Base-by-base conservation (phyloP, 2,797 vertebrate species). In the Spinus pinus region DNA sequence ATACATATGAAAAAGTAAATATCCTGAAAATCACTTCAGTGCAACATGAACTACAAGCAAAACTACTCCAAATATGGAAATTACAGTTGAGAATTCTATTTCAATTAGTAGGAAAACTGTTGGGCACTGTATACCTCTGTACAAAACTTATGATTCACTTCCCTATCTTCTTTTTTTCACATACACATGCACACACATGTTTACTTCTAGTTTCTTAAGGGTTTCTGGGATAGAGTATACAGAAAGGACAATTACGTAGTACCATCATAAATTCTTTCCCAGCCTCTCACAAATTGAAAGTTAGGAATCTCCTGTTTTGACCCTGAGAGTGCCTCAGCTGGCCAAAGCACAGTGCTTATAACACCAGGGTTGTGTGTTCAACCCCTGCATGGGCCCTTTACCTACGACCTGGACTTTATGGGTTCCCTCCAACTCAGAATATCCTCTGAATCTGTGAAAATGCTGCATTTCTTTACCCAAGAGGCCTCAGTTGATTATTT, bases 151-250 rank as follows among this genome's bases (percentile, higher is more conserved):
- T 24, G 4, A 33, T 22, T 77, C 14, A 22, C 2, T 56, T 39
- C 7, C 5, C 5, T 15, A 3, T 62, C 17, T 44, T 47, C 24
- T 58, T 13, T 33, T 12, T 50, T 17, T 31, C 30, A 6, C 15
- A 30, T 12, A 35, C 51, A 50, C 20, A 37, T 3, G n/a, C 5
- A 18, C 3, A 3, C 27, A 12, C 7, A 23, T 0, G 0, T 10
- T 18, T 35, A 7, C 23, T 62, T 39, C 8, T 17, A n/a, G 10
- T 30, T 71, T 57, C 42, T 79, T 50, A 47, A 58, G 4, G 9
- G 58, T 79, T 74, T 79, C 61, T 67, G 62, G 30, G 16, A n/a
- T 9, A 42, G 7, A 42, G 4, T 20, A 39, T 13, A 25, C 10
- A 61, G 53, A 64, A 86, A 33, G 11, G 19, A 20, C 6, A 37